These are phyloP conservation scores for Ectropis grisescens DNA, from an alignment of 1,140 invertebrate genomes.

Conservation along the genomic window DNA sequence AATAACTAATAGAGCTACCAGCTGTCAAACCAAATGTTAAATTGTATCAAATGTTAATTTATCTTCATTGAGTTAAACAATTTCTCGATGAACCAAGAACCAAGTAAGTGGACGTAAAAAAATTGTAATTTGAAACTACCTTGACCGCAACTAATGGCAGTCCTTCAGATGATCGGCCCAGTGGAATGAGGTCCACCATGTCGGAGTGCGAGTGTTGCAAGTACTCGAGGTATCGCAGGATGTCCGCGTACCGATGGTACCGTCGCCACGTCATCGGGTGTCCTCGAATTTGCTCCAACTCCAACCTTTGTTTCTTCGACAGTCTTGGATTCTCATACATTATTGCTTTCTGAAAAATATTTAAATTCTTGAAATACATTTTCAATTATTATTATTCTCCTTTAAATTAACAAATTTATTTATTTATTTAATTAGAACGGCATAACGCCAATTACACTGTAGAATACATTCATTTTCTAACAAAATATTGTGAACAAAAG, in stretches of 20 bases:
- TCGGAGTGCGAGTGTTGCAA: conserved; percentile 75
- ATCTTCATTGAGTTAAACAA: no score
- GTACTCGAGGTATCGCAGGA: conserved; percentile 77
- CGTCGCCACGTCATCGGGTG: conserved; percentile 80
- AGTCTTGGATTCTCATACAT: conserved; percentile 75
- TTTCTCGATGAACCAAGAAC: no score
- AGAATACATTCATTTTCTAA: no score
- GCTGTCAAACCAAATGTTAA: no score
- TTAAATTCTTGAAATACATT: neutral
- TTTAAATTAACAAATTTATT: no score
- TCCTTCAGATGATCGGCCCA: conserved; percentile 81
- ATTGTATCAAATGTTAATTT: no score
- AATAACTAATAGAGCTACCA: no score
- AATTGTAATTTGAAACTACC: conserved; percentile 34
- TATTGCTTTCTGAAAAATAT: conserved; percentile 73
- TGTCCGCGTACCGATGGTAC: conserved; percentile 78
- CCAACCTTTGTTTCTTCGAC: conserved; percentile 72
- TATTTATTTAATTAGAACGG: no score
- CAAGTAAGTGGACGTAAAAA: no score
- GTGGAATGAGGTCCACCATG: conserved; percentile 74
- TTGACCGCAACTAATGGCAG: conserved; percentile 78
- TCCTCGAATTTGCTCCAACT: conserved; percentile 67
- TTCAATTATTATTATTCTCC: no score
- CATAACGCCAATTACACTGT: no score
- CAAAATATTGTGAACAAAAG: no score